Percentiles rank a stretch among this genome's conserved stretches.
Evolutionary conservation across 2,797 vertebrate species (phyloP).

Genomic region (Halcyon chelicuti): DNA sequence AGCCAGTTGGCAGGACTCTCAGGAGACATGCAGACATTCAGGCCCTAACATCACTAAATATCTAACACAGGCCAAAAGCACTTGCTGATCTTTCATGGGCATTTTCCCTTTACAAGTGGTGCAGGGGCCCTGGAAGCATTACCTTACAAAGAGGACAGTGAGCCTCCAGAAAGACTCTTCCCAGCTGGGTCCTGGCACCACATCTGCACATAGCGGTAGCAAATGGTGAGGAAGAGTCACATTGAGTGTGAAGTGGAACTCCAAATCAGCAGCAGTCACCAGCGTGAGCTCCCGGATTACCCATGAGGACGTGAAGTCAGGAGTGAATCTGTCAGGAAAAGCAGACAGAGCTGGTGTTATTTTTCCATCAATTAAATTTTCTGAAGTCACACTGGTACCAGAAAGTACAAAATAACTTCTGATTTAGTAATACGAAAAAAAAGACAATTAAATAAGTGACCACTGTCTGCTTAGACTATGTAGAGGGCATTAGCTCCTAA

Average conservation of each 20-base stretch:
- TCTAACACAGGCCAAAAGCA: background rate
- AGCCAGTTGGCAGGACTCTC: background rate
- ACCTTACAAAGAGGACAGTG: slow-evolving; percentile 95
- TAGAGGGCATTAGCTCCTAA: background rate
- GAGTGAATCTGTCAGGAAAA: slow-evolving; percentile 88
- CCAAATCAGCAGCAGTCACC: slow-evolving; percentile 87
- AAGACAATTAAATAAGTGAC: background rate
- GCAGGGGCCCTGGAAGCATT: background rate
- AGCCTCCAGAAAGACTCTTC: slow-evolving; percentile 95
- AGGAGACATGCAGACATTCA: background rate
- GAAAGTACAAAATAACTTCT: background rate
- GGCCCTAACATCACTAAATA: background rate
- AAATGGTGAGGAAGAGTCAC: slow-evolving; percentile 98
- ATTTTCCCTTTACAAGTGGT: background rate
- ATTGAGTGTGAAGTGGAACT: slow-evolving; percentile 94
- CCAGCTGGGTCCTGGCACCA: slow-evolving; percentile 97
- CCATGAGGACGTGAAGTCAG: slow-evolving; percentile 98
- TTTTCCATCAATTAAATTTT: background rate
- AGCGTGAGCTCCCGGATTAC: slow-evolving; percentile 93
- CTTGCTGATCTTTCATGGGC: background rate
- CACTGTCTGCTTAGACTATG: background rate
- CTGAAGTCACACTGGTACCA: background rate
- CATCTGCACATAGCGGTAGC: slow-evolving; percentile 93
- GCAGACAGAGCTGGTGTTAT: background rate
- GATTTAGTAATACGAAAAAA: background rate